Evolutionary conservation across 2,113 vertebrate species (phyloP).

Genomic region (Paracanthobrama guichenoti): DNA sequence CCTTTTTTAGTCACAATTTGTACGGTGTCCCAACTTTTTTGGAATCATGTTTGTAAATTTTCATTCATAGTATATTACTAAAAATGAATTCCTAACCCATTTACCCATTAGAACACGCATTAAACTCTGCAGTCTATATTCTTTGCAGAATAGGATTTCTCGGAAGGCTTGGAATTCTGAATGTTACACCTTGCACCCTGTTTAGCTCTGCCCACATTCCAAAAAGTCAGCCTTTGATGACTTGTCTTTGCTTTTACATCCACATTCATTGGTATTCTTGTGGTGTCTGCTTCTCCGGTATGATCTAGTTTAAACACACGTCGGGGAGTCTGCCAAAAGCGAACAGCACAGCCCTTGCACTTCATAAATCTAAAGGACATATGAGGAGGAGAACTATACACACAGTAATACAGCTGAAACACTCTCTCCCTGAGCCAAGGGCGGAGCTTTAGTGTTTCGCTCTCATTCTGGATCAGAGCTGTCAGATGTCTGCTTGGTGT

Average conservation of each 20-base stretch:
- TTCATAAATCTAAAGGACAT: slow-evolving; percentile 56
- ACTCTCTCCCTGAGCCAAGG: slow-evolving; percentile 8
- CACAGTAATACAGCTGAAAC: slow-evolving; percentile 15
- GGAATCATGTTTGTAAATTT: too few species aligned
- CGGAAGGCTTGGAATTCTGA: too few species aligned
- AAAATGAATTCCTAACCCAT: too few species aligned
- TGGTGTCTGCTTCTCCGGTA: slow-evolving; percentile 40
- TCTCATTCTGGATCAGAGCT: slow-evolving; percentile 2
- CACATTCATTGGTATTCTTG: slow-evolving; percentile 22
- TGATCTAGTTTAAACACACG: slow-evolving; percentile 44
- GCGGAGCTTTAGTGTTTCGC: neutral
- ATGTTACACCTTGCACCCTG: too few species aligned
- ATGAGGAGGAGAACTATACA: slow-evolving; percentile 43
- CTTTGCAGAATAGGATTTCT: too few species aligned
- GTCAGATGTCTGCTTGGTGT: slow-evolving; percentile 10
- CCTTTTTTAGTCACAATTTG: too few species aligned
- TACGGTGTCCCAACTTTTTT: too few species aligned
- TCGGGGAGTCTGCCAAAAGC: neutral
- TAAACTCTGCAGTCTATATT: too few species aligned
- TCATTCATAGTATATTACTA: too few species aligned
- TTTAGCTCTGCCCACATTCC: neutral
- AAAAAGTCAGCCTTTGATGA: neutral
- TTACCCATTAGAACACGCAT: too few species aligned
- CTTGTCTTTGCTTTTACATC: slow-evolving; percentile 5
- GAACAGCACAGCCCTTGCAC: slow-evolving; percentile 31